Evolutionary conservation across 1,140 invertebrate species (phyloP), one percentile per base, ranked within the genome.

Genomic region (Anagrus nilaparvatae): DNA sequence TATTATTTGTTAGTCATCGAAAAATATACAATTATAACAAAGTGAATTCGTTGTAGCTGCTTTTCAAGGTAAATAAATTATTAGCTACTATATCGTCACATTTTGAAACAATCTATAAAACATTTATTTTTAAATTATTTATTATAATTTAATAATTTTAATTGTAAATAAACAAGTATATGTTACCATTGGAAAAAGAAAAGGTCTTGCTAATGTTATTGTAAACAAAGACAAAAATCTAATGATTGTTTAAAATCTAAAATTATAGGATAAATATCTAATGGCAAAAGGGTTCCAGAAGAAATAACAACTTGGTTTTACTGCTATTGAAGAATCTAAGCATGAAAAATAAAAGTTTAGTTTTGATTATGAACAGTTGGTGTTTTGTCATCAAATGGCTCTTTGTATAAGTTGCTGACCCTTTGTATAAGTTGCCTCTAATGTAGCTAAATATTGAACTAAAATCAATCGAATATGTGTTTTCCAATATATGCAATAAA

Each of bases 181-280:
- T 60, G 62, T 63, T 64, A 93, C 88, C 90, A 98, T 94, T 13
- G 96, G 96, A 48, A 95, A 73, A 43, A 99, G 79, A 67, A 93
- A 99, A 3, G 89, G 92, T 46, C 97, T 73, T 1, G 95, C 87
- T 30, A 99, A 69, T 1, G 95, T 98, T 95, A 99, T 99, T 12
- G 95, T 96, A 61, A 99, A 95, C 1, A 93, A 96, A 39, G 88
- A 86, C 83, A 95, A n/a, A n/a, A n/a, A n/a, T n/a, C 93, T 36
- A 97, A 81, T 3, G 93, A 90, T 2, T 95, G 96, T 67, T 93
- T 84, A 65, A 99, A 99, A 69, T 98, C 87, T 31, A 99, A 70
- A 51, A 99, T 97, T 71, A 98, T 98, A 1, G 97, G 97, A 71
- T 99, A 99, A 93, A 99, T 99, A 64, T 99, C 95, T 49, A 99